Base-by-base conservation (phyloP, 2,797 vertebrate genomes). In the Rhynchonycteris naso region DNA sequence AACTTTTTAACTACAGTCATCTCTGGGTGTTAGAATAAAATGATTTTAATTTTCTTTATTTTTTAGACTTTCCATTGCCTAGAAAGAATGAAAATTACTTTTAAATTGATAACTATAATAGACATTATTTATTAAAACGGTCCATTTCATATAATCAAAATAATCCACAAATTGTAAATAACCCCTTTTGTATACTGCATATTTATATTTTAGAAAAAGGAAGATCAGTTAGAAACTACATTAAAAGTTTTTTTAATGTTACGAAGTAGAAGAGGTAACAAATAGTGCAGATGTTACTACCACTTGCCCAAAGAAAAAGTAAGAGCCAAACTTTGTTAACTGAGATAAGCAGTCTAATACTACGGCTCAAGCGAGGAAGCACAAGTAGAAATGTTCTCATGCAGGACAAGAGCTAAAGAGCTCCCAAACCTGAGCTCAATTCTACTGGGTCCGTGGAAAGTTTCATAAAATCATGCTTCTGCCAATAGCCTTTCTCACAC, bases 31-130 rank as follows among this genome's bases (percentile, higher is more conserved):
- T 71, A 94, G 33, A 80, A 79, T 76, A 82, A 94, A 93, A 30
- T 80, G 28, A 82, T 80, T 83, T 93, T 79, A 68, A 74, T 92
- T 92, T 95, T 24, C 56, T 61, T 88, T 71, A 79, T 43, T 81
- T 96, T 78, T 90, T 16, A 95, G 68, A 93, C 90, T 84, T 84
- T 4, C 50, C 24, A 72, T 26, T 38, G 83, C 82, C 66, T 93
- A 93, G 47, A 94, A 96, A 58, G 3, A 91, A 90, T 75, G 35
- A 3, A 95, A 74, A 93, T 74, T 69, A 91, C 43, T 81, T 93
- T 69, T 91, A n/a, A 84, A 72, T 65, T 84, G 21, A 81, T 65
- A 91, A 61, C 4, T 66, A 33, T 4, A 90, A 10, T 65, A 88
- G 69, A 65, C 74, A 68, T 22, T 83, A 28, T 63, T 80, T 88